A percentile compares a stretch with the other conserved stretches of the same genome.
Evolutionary conservation across 2,888 invertebrate species (phyloP).

Genomic region (Eledona agricola): DNA sequence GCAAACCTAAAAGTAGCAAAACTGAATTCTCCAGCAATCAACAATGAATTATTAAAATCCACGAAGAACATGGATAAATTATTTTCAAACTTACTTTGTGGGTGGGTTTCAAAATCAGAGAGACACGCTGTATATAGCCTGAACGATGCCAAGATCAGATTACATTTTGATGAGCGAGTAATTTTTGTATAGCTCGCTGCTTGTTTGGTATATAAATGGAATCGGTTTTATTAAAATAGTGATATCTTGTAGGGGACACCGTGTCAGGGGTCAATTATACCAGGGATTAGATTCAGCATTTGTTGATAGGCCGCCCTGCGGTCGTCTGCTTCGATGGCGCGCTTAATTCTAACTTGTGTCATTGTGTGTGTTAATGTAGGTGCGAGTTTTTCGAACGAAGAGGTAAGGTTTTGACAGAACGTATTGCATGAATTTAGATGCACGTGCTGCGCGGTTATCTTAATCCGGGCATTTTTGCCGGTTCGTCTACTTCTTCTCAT

Average conservation of each 20-base stretch:
- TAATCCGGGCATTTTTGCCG: too few relatives aligned
- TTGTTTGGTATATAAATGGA: constrained; percentile 39
- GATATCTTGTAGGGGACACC: constrained; percentile 50
- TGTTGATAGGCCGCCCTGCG: constrained; percentile 52
- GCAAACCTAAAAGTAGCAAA: too few relatives aligned
- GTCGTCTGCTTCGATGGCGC: constrained; percentile 54
- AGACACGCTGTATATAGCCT: constrained; percentile 21
- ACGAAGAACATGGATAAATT: neutral
- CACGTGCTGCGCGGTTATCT: too few relatives aligned
- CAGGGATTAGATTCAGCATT: constrained; percentile 57
- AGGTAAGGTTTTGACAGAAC: constrained; percentile 10
- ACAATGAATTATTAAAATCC: too few relatives aligned
- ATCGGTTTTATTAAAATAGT: constrained; percentile 37
- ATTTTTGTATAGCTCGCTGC: constrained; percentile 30
- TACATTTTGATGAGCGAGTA: constrained; percentile 30
- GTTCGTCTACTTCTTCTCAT: too few relatives aligned
- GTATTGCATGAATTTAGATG: too few relatives aligned
- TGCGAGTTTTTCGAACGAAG: constrained; percentile 12
- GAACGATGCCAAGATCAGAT: constrained; percentile 33
- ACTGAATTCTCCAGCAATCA: too few relatives aligned
- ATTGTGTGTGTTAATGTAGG: constrained; percentile 25
- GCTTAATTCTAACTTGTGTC: constrained; percentile 40
- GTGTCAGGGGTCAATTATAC: constrained; percentile 54
- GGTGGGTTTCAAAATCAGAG: too few relatives aligned
- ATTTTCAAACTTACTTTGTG: too few relatives aligned